Evolutionary conservation across 92 coral and sea anemone species (phyloP), one percentile per base, ranked within the genome.

Genomic region (Porites evermanni): DNA sequence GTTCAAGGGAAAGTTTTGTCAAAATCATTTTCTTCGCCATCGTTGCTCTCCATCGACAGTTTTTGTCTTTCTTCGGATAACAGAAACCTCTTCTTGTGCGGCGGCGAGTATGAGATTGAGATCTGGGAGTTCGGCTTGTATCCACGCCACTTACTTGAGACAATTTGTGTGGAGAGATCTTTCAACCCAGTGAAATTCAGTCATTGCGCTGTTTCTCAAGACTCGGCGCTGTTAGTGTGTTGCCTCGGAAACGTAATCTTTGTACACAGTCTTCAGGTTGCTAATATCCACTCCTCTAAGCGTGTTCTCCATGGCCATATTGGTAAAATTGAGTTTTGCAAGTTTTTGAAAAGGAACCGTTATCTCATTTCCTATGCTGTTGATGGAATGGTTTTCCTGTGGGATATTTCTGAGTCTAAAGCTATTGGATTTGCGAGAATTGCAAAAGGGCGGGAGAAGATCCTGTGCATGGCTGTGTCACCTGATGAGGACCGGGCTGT

Each of bases 341-440:
- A 56, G 70, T 89, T 89, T 84, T 21, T 88, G 20, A 75, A 78
- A 38, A 85, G 70, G 12, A 84, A 85, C n/a, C 89, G 86, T 74
- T 84, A 84, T 68, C 86, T 89, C 19, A 53, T 89, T 12, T 74
- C 92, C 17, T 83, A 77, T 29, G 81, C 56, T 38, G 26, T 77
- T 18, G 81, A 77, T 77, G 70, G 70, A 12, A 24, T 77, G 70
- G 75, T 89, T 29, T 76, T 89, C 54, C 21, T 84, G 56, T 89
- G 87, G 80, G 89, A 84, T n/a, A 51, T 84, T 13, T 16, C n/a
- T 32, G 75, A 82, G 63, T 52, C 14, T 53, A 71, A 81, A 50
- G 73, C 88, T 54, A 47, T 75, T 66, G 83, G 70, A 53, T 82
- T 61, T 60, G 59, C 64, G 53, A 67, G 52, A 23, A 6, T 72